phyloP scores from a whole-genome alignment of 2,888 invertebrate species.

The Chironomus tentans region DNA sequence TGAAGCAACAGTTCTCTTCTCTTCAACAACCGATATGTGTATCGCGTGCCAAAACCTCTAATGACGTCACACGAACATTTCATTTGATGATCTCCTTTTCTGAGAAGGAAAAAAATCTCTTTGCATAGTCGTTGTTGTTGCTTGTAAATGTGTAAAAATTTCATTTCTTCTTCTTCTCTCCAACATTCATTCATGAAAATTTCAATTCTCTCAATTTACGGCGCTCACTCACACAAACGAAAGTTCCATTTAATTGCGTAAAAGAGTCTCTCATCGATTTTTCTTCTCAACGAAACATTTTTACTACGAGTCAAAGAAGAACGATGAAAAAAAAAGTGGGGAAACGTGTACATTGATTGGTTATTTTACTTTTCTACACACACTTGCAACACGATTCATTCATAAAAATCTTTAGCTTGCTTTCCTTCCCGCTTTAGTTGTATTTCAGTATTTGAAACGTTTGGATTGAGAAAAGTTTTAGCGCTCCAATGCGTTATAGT shows the following conservation, averaged over 20 bases:
- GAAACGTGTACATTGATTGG: conserved; percentile 11
- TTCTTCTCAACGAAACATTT: background rate
- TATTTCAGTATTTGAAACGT: conserved; percentile 26
- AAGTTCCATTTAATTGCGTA: conserved; percentile 3
- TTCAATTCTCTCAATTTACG: background rate
- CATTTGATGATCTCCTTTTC: background rate
- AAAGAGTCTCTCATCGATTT: conserved; percentile 23
- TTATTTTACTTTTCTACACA: background rate
- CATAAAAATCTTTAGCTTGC: conserved; percentile 37
- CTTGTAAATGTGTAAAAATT: background rate
- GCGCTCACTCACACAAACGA: background rate
- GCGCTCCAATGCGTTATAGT: background rate
- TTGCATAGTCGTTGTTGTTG: background rate
- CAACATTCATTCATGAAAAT: conserved; percentile 15
- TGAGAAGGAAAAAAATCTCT: background rate
- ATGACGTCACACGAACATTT: conserved; percentile 14
- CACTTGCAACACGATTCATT: conserved; percentile 36
- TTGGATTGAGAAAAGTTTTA: background rate
- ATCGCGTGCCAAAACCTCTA: conserved; percentile 24
- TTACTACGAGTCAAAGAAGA: too few species aligned
- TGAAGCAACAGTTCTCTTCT: conserved; percentile 17
- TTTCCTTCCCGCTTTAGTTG: conserved; percentile 23
- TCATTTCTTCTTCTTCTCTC: too few species aligned
- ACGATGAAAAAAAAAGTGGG: conserved; percentile 2
- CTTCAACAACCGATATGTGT: background rate